Base-by-base conservation (phyloP, 2,113 vertebrate species). In the Chloropsis hardwickii region DNA sequence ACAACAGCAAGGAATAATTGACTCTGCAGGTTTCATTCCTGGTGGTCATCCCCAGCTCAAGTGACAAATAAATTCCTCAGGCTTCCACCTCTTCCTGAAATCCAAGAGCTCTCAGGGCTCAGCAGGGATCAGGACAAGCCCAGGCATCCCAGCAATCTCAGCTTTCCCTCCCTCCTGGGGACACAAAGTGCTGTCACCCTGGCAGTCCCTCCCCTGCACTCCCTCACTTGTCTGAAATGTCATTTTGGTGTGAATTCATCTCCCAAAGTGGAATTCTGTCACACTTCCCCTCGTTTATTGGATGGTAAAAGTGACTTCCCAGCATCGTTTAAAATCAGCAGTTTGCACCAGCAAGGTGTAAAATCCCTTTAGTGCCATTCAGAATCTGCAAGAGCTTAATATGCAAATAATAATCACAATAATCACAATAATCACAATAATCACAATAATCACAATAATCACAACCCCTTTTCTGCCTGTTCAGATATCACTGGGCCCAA, bases 61-160 rank as follows among this genome's bases (percentile, higher is more conserved):
- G 93, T 95, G 94, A 92, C 95, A 95, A 95, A 97, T 95, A 93
- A 96, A 97, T 97, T 88, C 94, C 93, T 61, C 61, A 81, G 88
- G 76, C 93, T 88, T 70, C 88, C 90, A 71, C 82, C 72, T 94
- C 94, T 93, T 96, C 92, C 94, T 95, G 95, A 96, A 96, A 96
- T 7, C 78, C 86, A 96, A 96, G 94, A 97, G 80, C 86, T 67
- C 9, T 1, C 61, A 57, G 92, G 94, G 94, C 93, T 96, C 95
- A 96, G 80, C 33, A 66, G 66, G 95, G 95, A 96, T 97, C 94
- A 94, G 94, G 92, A 56, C 7, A 13, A 90, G 87, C 89, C 40
- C 51, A 87, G 65, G 93, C 89, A 79, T 83, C 85, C 48, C 85
- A 93, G 88, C 88, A 83, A 81, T 64, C 90, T 92, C 82, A 45